phyloP scores from a whole-genome alignment of 2,113 vertebrate species.

The Lichenostomus cassidix region DNA sequence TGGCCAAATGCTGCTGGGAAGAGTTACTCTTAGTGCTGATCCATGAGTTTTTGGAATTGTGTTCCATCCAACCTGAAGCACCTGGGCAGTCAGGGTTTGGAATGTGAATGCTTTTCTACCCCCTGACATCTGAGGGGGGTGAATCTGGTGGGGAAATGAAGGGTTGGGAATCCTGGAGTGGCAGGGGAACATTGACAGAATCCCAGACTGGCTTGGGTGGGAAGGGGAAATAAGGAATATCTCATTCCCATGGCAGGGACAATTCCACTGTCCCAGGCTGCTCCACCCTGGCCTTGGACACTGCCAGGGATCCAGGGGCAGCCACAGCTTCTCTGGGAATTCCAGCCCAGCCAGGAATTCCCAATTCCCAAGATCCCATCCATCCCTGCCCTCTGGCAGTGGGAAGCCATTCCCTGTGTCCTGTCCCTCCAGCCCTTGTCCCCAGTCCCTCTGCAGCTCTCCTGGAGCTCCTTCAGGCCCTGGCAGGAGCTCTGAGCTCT shows the following conservation, averaged over 20 bases:
- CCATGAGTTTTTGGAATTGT: not conserved
- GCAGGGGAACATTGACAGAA: not conserved
- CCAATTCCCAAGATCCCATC: not conserved
- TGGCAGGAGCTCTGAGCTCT: not conserved
- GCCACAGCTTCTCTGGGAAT: not conserved
- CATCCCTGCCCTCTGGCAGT: not conserved
- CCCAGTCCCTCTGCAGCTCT: not conserved
- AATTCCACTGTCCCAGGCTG: accelerated
- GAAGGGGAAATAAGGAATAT: not conserved
- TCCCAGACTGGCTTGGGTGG: not conserved
- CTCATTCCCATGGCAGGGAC: not conserved
- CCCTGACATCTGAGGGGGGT: not conserved
- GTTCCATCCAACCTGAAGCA: not conserved
- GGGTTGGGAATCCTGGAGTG: not conserved
- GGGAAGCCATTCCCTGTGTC: not conserved
- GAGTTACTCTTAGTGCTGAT: not conserved
- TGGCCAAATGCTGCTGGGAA: not conserved
- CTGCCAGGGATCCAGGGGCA: not conserved
- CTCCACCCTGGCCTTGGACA: not conserved
- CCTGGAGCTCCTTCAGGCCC: not conserved
- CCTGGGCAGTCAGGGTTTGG: not conserved
- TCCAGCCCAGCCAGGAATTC: not conserved
- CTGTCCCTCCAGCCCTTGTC: not conserved
- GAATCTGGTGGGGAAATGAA: not conserved
- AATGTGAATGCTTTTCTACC: not conserved